These are phyloP conservation scores for Nixonia krombeini DNA, from an alignment of 1,140 invertebrate species.

Conservation along the genomic window DNA sequence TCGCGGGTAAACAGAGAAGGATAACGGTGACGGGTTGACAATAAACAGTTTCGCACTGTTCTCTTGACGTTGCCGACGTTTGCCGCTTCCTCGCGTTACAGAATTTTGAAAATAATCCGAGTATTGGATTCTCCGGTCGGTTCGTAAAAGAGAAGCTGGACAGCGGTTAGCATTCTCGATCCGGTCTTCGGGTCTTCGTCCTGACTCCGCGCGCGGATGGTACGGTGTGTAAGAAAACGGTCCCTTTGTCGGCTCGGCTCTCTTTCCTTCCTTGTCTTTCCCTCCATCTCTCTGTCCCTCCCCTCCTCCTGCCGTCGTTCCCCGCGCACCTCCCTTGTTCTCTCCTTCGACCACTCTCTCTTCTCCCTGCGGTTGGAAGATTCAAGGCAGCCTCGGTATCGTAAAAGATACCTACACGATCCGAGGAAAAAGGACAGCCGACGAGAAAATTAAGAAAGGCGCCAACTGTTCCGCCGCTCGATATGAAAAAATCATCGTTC, in stretches of 20 bases:
- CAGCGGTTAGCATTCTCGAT: constrained; percentile 43
- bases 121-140: constrained; percentile 14
- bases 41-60: too few species aligned
- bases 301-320: constrained; percentile 10
- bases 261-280: constrained; percentile 21
- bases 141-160: constrained; percentile 34
- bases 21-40: too few species aligned
- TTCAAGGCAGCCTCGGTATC: constrained; percentile 44
- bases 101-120: too few species aligned
- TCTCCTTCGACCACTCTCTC: constrained; percentile 19
- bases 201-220: constrained; percentile 40
- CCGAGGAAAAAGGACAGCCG: constrained; percentile 38
- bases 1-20: too few species aligned
- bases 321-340: constrained; percentile 10
- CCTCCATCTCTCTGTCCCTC: constrained; percentile 16
- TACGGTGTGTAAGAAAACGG: constrained; percentile 52
- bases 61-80: too few species aligned
- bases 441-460: constrained; percentile 48
- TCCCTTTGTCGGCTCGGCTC: constrained; percentile 55
- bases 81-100: too few species aligned
- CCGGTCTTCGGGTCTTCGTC: constrained; percentile 47
- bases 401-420: constrained; percentile 48
- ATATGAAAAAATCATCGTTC: constrained; percentile 21
- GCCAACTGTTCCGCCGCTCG: constrained; percentile 21
- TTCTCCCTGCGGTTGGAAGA: constrained; percentile 36